These are phyloP conservation scores for Acanthaster planci DNA, from an alignment of 35 echinoderm and acorn worm species.

Conservation along the genomic window DNA sequence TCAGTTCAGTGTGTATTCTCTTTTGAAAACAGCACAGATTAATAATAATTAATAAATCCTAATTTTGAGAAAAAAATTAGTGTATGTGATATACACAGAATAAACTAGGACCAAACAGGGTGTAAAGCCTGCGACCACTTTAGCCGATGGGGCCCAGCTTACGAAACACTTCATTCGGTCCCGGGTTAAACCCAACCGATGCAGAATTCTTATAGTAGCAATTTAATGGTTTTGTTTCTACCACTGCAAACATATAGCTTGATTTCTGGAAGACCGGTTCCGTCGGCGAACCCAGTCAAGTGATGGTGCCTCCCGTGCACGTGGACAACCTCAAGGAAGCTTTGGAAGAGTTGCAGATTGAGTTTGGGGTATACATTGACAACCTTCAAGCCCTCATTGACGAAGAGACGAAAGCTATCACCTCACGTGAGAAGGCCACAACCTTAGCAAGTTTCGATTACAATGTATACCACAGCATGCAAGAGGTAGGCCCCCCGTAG, in stretches of 20 bases:
- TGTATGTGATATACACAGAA: no score
- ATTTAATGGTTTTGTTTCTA: no score
- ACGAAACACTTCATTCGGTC: no score
- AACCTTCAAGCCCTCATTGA: slow-evolving; percentile 48
- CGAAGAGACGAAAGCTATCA: slow-evolving; percentile 8
- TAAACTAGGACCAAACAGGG: no score
- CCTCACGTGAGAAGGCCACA: background rate
- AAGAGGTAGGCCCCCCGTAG: slow-evolving; percentile 22
- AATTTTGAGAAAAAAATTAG: no score
- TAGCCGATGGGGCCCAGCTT: no score
- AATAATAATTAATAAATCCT: no score
- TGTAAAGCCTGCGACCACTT: no score
- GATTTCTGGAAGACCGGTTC: background rate
- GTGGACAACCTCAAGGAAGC: background rate
- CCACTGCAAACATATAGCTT: background rate
- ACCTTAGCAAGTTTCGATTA: slow-evolving; percentile 37
- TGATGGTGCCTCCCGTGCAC: background rate
- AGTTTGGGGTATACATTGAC: background rate
- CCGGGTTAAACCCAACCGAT: no score
- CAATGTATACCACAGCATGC: slow-evolving; percentile 39
- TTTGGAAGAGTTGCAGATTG: background rate
- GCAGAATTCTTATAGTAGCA: no score
- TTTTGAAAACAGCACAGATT: no score
- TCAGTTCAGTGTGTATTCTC: no score
- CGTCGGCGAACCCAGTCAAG: background rate